Conservation (phyloP, 2,113 vertebrate species). For the Junco hyemalis region DNA sequence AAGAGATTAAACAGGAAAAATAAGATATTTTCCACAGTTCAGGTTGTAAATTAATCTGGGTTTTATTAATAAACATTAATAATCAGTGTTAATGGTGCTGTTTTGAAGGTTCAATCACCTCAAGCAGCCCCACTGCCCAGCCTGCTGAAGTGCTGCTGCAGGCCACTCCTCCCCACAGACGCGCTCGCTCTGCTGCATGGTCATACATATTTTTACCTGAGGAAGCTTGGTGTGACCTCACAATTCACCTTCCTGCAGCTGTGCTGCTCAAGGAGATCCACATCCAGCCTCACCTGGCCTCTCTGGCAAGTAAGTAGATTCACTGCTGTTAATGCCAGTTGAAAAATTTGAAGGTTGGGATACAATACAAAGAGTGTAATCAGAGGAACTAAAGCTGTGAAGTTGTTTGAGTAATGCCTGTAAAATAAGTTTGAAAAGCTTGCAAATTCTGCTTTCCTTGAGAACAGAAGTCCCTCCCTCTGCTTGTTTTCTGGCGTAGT, state of each 20-base stretch:
- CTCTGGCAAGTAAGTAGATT: conserved; percentile 89
- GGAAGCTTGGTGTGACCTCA: conserved; percentile 99
- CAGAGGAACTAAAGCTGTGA: not conserved
- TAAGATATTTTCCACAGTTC: not conserved
- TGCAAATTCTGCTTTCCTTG: not conserved
- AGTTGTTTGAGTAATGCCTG: not conserved
- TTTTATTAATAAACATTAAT: not conserved
- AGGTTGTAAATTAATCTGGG: not conserved
- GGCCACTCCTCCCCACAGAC: conserved; percentile 92
- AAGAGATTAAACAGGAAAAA: not conserved
- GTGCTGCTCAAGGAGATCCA: conserved; percentile 97
- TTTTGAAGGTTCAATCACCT: conserved; percentile 92
- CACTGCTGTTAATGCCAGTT: not conserved
- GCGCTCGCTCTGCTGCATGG: conserved; percentile 96
- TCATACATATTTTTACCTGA: conserved; percentile 97
- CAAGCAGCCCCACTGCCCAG: conserved; percentile 96
- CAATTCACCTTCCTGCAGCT: conserved; percentile 94
- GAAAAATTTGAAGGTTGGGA: not conserved
- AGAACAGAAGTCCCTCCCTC: not conserved
- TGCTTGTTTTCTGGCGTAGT: not conserved
- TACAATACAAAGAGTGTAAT: not conserved
- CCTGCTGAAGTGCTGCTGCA: conserved; percentile 96
- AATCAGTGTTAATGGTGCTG: not conserved
- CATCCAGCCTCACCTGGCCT: conserved; percentile 97
- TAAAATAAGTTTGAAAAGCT: not conserved